These are phyloP conservation scores for Cyanoliseus patagonus DNA, from an alignment of 2,113 vertebrate species.

Conservation along the genomic window DNA sequence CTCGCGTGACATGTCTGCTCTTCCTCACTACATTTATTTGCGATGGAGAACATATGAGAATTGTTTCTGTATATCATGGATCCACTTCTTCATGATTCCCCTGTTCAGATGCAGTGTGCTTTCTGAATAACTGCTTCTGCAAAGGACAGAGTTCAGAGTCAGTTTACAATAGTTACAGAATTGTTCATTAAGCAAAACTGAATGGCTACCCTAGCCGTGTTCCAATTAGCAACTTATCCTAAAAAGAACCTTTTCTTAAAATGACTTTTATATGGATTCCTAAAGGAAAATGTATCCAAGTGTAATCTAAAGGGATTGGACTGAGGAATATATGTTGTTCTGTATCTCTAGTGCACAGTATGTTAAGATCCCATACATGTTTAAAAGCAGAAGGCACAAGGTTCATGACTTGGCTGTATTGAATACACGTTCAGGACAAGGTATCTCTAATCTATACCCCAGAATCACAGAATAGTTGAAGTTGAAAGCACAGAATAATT, in stretches of 20 bases:
- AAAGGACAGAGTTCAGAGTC: constrained; percentile 39
- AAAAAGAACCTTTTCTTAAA: neutral
- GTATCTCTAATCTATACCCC: neutral
- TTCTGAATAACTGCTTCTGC: constrained; percentile 20
- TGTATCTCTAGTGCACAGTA: neutral
- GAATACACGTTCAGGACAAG: neutral
- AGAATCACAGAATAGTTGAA: neutral
- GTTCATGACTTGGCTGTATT: neutral
- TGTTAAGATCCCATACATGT: neutral
- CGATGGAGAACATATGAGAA: constrained; percentile 58
- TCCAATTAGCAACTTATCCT: neutral
- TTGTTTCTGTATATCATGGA: constrained; percentile 23
- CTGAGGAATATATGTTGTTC: neutral
- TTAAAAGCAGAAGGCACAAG: neutral
- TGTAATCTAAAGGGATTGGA: neutral
- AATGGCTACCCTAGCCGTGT: neutral
- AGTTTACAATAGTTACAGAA: constrained; percentile 51
- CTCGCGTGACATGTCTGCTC: constrained; percentile 16
- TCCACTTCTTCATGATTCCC: neutral
- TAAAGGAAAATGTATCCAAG: neutral
- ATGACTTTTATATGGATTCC: neutral
- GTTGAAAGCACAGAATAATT: neutral
- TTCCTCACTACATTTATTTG: constrained; percentile 49
- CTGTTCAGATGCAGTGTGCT: constrained; percentile 51
- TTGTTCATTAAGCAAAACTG: constrained; percentile 28